Percentiles rank a stretch among this genome's conserved stretches.
Conservation (phyloP, 2,797 vertebrate species). For the Microhierax caerulescens region DNA sequence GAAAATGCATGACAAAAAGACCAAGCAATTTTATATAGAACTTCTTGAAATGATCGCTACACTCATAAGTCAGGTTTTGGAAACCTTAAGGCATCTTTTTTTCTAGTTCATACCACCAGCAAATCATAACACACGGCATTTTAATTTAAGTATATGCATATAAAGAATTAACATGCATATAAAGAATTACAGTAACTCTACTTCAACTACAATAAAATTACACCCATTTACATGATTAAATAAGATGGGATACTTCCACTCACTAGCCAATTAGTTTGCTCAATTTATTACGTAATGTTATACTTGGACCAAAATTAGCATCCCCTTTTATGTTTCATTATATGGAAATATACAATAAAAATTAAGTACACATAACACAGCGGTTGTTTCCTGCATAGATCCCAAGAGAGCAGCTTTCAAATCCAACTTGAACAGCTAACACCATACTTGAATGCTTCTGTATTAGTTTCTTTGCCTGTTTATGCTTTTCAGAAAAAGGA, state of each 20-base stretch:
- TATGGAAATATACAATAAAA: not conserved
- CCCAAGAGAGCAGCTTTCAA: not conserved
- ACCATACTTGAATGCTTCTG: not conserved
- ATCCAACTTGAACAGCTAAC: not conserved
- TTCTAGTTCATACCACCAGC: not conserved
- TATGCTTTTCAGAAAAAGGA: not conserved
- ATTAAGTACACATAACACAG: not conserved
- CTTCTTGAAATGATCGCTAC: not conserved
- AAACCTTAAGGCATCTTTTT: not conserved
- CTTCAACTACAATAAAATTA: not conserved
- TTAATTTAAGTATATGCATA: not conserved
- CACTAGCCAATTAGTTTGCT: not conserved
- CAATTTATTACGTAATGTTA: not conserved
- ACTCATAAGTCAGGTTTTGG: not conserved
- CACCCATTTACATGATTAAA: not conserved
- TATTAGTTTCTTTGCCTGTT: not conserved
- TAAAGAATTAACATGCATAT: no score
- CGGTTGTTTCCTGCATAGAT: not conserved
- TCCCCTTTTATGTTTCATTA: not conserved
- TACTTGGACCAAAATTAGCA: not conserved
- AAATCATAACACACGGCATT: not conserved
- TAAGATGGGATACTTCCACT: not conserved
- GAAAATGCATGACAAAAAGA: conserved; percentile 20
- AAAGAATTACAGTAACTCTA: not conserved
- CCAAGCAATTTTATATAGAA: not conserved